A percentile compares a stretch with the other conserved stretches of the same genome.
These are phyloP conservation scores for Eurytoma adleriae DNA, from an alignment of 2,888 invertebrate species.

Conservation along the genomic window DNA sequence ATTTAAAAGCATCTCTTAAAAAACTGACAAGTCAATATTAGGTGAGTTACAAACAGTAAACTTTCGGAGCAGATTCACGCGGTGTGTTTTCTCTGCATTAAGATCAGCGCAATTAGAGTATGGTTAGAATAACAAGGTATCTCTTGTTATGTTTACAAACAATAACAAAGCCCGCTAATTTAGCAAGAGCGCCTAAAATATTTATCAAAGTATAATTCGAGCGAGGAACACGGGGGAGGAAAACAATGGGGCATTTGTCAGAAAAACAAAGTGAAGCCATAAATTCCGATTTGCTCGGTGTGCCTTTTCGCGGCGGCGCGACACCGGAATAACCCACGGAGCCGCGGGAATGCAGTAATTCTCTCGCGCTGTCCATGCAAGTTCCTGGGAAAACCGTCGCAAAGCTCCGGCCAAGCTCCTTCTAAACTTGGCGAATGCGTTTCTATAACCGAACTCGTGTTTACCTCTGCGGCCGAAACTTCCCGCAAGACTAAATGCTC, in stretches of 20 bases:
- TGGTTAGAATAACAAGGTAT: too few species aligned
- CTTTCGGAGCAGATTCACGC: too few species aligned
- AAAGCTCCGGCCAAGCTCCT: constrained; percentile 28
- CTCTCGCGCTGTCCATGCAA: background rate
- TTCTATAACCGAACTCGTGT: constrained; percentile 31
- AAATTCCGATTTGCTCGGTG: background rate
- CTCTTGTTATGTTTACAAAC: too few species aligned
- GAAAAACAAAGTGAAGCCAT: too few species aligned
- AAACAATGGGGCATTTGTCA: too few species aligned
- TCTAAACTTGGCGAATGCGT: constrained; percentile 38
- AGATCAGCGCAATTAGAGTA: too few species aligned
- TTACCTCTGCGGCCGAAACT: constrained; percentile 6
- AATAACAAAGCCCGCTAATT: too few species aligned
- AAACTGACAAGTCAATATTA: constrained; percentile 53
- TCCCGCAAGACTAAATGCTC: too few species aligned
- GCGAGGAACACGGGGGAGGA: too few species aligned
- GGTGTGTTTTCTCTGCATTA: background rate
- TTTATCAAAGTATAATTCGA: too few species aligned
- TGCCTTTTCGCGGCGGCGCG: background rate
- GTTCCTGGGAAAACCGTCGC: constrained; percentile 18
- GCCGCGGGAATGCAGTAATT: background rate
- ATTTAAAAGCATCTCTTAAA: background rate
- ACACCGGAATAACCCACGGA: background rate
- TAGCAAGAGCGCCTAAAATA: too few species aligned
- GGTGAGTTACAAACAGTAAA: constrained; percentile 21